Conservation (phyloP, 2,888 invertebrate genomes). For the Synanthedon myopaeformis region DNA sequence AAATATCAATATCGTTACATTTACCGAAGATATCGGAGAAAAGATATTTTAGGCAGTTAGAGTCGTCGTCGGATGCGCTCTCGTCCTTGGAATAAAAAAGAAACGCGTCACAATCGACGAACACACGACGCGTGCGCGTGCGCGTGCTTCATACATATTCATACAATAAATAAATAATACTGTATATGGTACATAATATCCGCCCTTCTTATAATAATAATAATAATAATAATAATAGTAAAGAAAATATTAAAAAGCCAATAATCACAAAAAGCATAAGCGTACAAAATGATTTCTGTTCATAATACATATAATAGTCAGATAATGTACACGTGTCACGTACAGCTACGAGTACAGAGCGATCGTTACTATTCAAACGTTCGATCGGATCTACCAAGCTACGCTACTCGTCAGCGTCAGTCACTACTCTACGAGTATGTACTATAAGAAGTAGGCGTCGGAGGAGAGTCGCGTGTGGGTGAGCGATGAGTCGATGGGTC, state of each 20-base stretch:
- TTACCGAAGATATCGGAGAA: constrained; percentile 77
- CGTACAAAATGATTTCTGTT: constrained; percentile 13
- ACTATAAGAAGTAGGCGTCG: constrained; percentile 29
- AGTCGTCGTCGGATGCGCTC: constrained; percentile 66
- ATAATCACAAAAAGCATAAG: constrained; percentile 64
- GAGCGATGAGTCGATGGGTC: too few relatives aligned
- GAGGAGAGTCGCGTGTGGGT: constrained; percentile 16
- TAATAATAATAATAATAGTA: constrained; percentile 20
- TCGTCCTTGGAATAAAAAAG: constrained; percentile 56
- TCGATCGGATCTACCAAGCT: constrained; percentile 34
- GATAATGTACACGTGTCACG: background rate
- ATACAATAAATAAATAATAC: background rate
- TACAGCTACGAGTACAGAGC: background rate
- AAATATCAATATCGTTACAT: constrained; percentile 18
- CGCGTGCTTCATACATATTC: constrained; percentile 2
- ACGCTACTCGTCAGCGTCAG: constrained; percentile 10
- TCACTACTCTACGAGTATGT: constrained; percentile 45
- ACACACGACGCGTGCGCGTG: constrained; percentile 4
- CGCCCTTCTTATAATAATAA: constrained; percentile 5
- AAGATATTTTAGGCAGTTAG: constrained; percentile 79
- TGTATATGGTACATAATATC: constrained; percentile 7
- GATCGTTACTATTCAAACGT: background rate
- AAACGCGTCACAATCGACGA: constrained; percentile 34
- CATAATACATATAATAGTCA: background rate
- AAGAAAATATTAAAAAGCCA: constrained; percentile 58